Conservation (phyloP, 2,797 vertebrate genomes). For the Pipistrellus nathusii region DNA sequence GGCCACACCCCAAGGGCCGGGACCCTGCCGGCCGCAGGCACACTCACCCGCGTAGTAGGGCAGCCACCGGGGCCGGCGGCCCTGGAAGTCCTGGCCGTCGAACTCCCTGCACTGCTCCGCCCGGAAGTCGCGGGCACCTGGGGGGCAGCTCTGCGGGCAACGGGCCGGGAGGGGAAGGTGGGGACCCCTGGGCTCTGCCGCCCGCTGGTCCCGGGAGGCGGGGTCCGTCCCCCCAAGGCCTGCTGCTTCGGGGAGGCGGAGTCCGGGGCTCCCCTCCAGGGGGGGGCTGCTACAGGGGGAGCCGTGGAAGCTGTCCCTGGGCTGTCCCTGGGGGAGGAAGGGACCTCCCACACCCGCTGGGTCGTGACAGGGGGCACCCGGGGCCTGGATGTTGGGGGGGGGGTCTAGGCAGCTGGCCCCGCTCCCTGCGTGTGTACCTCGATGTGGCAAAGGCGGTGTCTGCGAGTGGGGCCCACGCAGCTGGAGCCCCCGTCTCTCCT, state of each 20-base stretch:
- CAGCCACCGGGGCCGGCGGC: constrained; percentile 94
- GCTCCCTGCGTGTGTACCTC: constrained; percentile 88
- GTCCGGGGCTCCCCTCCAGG: no score
- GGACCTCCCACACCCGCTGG: neutral
- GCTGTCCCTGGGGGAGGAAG: neutral
- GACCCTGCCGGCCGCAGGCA: no score
- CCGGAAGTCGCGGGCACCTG: constrained; percentile 93
- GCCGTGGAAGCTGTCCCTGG: neutral
- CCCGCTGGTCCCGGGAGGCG: neutral
- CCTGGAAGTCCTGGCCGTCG: constrained; percentile 94
- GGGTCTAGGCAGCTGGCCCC: neutral
- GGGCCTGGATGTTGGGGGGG: neutral
- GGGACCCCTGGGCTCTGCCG: neutral
- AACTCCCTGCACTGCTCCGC: constrained; percentile 96
- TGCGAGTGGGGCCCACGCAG: constrained; percentile 94
- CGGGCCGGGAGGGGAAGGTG: neutral
- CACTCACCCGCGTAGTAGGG: constrained; percentile 95
- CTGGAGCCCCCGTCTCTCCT: constrained; percentile 93
- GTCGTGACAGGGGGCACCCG: neutral
- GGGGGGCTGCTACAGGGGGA: neutral
- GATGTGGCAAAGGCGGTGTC: constrained; percentile 92
- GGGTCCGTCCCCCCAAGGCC: neutral
- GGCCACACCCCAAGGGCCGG: no score
- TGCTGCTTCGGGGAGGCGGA: neutral
- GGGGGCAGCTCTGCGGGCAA: constrained; percentile 92